Conservation (phyloP, 2,888 invertebrate species). For the Cryptocephalus moraei region DNA sequence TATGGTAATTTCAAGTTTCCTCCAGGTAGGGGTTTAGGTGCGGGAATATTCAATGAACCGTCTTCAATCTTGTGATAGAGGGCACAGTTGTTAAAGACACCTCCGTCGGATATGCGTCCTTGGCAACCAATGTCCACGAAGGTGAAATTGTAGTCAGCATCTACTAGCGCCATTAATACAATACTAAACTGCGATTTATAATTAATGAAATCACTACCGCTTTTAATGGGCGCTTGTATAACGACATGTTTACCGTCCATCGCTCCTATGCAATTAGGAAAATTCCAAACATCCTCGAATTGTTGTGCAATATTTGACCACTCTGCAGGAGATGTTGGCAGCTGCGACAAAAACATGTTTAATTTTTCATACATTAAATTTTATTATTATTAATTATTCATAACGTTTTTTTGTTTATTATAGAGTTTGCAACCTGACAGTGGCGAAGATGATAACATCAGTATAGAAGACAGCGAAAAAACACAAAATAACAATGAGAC, state of each 20-base stretch:
- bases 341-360: too few species aligned
- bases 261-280: too few species aligned
- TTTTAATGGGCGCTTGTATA: slow-evolving; percentile 22
- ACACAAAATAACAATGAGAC: too few species aligned
- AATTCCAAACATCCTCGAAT: slow-evolving; percentile 4
- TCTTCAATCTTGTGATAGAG: slow-evolving; percentile 3
- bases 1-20: slow-evolving; percentile 19
- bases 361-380: too few species aligned
- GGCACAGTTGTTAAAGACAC: slow-evolving; percentile 13
- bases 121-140: slow-evolving; percentile 27
- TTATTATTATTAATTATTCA: too few species aligned
- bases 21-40: background rate
- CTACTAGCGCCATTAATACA: slow-evolving; percentile 30
- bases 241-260: too few species aligned
- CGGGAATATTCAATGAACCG: slow-evolving; percentile 2
- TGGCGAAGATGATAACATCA: too few species aligned
- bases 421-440: too few species aligned
- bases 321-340: too few species aligned
- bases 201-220: slow-evolving; percentile 23
- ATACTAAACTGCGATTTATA: slow-evolving; percentile 29
- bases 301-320: background rate
- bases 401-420: too few species aligned
- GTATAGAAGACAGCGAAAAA: too few species aligned
- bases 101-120: slow-evolving; percentile 27
- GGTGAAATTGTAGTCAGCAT: slow-evolving; percentile 32